phyloP scores from a whole-genome alignment of 2,888 invertebrate species.

The Lingula anatina region DNA sequence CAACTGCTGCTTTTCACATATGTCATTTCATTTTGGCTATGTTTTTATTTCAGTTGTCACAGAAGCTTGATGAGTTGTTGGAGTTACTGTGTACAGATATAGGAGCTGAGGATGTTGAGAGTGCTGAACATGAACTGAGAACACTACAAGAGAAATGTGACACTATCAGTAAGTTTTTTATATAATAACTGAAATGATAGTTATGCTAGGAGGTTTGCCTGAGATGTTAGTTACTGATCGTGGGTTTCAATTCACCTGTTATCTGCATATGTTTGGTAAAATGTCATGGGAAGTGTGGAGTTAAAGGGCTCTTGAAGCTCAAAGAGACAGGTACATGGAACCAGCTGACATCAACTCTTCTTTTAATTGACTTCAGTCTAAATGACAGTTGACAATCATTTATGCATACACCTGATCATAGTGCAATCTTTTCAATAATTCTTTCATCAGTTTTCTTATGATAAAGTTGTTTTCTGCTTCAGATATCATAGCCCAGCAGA shows the following conservation, averaged over 20 bases:
- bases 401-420: no score
- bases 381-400: no score
- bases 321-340: no score
- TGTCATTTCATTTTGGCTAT: background rate
- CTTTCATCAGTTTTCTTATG: background rate
- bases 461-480: slow-evolving; percentile 13
- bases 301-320: background rate
- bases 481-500: slow-evolving; percentile 66
- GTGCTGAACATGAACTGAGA: slow-evolving; percentile 42
- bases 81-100: slow-evolving; percentile 50
- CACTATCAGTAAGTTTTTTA: slow-evolving; percentile 42
- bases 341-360: no score
- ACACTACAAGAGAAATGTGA: slow-evolving; percentile 48
- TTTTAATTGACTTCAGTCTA: no score
- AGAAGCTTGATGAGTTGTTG: slow-evolving; percentile 44
- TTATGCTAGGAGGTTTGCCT: no score
- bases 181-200: no score
- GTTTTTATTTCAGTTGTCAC: slow-evolving; percentile 38
- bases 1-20: no score
- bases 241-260: no score
- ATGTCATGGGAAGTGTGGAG: background rate
- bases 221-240: background rate
- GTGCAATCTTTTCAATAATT: no score
- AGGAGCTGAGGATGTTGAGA: slow-evolving; percentile 34
- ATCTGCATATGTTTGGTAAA: no score